Evolutionary conservation across 2,113 vertebrate species (phyloP).

Genomic region (Charadrius vociferus): DNA sequence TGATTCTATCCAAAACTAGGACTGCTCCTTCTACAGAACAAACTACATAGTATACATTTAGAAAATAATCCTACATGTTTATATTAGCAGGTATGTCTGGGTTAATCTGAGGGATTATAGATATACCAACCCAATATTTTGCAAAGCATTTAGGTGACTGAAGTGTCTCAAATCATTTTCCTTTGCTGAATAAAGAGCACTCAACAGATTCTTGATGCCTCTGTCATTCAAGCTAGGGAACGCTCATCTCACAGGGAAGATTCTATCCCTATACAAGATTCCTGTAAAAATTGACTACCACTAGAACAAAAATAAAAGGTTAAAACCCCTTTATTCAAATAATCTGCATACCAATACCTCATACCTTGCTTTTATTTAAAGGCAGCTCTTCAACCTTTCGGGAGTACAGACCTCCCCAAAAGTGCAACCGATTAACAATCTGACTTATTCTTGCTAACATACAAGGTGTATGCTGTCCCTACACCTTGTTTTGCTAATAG

Average conservation of each 20-base stretch:
- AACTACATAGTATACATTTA: not conserved
- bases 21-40: not conserved
- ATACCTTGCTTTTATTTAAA: not conserved
- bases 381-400: not conserved
- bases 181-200: slow-evolving; percentile 33
- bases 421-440: not conserved
- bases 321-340: slow-evolving; percentile 13
- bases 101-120: slow-evolving; percentile 26
- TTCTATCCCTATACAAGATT: slow-evolving; percentile 25
- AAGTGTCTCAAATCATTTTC: slow-evolving; percentile 33
- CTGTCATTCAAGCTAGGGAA: slow-evolving; percentile 48
- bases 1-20: not conserved
- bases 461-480: not conserved
- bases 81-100: not conserved
- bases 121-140: slow-evolving; percentile 47
- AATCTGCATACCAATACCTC: not conserved
- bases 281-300: slow-evolving; percentile 50
- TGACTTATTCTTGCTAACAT: not conserved
- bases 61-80: not conserved
- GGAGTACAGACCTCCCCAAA: not conserved
- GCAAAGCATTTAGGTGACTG: slow-evolving; percentile 48
- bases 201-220: slow-evolving; percentile 41
- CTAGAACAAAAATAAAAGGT: slow-evolving; percentile 40
- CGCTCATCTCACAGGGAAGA: not conserved
- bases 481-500: not conserved